Evolutionary conservation across 2,888 invertebrate species (phyloP).

Genomic region (Amorpha juglandis): DNA sequence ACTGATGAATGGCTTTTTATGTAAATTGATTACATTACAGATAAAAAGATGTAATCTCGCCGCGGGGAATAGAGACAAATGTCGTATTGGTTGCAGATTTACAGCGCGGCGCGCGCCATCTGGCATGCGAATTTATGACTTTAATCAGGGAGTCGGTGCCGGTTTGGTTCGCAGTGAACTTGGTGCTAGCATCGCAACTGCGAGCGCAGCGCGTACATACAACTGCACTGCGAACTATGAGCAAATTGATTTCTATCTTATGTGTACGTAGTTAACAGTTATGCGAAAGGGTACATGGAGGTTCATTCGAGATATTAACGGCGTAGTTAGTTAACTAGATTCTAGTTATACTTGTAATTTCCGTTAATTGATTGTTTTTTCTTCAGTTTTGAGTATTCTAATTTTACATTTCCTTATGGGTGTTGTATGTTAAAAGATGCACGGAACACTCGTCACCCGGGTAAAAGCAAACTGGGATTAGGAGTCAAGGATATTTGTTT

Average conservation of each 20-base stretch:
- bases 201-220: constrained; percentile 11
- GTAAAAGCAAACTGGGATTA: too few species aligned
- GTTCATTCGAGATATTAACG: too few species aligned
- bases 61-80: constrained; percentile 76
- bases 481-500: too few species aligned
- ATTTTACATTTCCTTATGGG: too few species aligned
- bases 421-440: too few species aligned
- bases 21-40: constrained; percentile 48
- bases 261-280: background rate
- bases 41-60: constrained; percentile 61
- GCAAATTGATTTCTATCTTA: constrained; percentile 23
- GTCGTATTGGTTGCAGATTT: constrained; percentile 79
- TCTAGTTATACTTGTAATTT: too few species aligned
- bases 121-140: constrained; percentile 80
- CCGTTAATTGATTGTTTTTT: too few species aligned
- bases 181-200: constrained; percentile 26
- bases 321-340: too few species aligned
- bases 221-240: constrained; percentile 24
- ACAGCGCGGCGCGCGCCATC: constrained; percentile 74
- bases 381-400: too few species aligned
- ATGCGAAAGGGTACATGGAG: too few species aligned
- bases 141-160: constrained; percentile 68
- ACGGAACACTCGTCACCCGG: too few species aligned
- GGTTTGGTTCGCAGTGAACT: constrained; percentile 36
- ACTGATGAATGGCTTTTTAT: constrained; percentile 48